Evolutionary conservation across 2,888 invertebrate species (phyloP).

Genomic region (Cactoblastis cactorum): DNA sequence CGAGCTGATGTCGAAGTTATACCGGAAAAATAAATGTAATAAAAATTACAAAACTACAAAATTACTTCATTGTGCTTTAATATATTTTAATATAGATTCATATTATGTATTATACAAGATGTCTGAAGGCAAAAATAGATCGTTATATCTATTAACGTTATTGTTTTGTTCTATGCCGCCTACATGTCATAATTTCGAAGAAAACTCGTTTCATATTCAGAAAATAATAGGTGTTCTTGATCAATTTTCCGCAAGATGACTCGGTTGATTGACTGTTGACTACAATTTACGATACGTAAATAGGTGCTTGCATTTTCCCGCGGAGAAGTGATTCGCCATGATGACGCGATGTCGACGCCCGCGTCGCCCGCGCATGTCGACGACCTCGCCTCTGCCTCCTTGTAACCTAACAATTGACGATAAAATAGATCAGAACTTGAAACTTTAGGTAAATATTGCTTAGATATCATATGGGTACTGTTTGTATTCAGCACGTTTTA

Average conservation of each 20-base stretch:
- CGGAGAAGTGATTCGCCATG: conserved; percentile 20
- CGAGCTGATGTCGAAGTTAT: too few species aligned
- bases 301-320: conserved; percentile 12
- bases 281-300: background rate
- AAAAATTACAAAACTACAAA: too few species aligned
- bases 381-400: conserved; percentile 28
- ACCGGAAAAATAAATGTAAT: too few species aligned
- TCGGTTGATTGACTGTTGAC: background rate
- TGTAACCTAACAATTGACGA: conserved; percentile 20
- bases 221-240: background rate
- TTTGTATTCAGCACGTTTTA: background rate
- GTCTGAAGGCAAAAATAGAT: too few species aligned
- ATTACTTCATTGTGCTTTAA: too few species aligned
- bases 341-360: conserved; percentile 46
- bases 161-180: too few species aligned
- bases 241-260: background rate
- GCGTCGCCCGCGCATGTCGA: conserved; percentile 38
- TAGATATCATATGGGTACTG: background rate
- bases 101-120: too few species aligned
- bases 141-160: too few species aligned
- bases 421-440: background rate
- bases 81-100: too few species aligned
- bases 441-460: background rate
- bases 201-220: background rate
- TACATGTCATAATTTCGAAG: background rate